phyloP scores from a whole-genome alignment of 1,140 invertebrate species.

The Drosophila asahinai region DNA sequence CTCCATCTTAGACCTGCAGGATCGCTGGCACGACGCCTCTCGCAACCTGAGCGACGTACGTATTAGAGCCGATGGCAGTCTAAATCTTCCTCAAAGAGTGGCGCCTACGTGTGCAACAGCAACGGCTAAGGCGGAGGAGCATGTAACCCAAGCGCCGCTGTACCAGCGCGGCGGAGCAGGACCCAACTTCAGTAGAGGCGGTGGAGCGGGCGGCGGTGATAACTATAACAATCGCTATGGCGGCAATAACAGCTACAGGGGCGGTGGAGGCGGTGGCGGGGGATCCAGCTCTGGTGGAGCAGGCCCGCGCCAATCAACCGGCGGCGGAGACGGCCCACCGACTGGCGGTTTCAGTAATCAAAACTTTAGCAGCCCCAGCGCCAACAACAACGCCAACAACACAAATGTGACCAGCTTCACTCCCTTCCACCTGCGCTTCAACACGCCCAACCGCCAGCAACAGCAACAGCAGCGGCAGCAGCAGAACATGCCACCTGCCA shows the following conservation, averaged over 20 bases:
- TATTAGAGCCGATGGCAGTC: constrained; percentile 77
- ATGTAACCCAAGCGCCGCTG: constrained; percentile 87
- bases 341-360: constrained; percentile 50
- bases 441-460: constrained; percentile 60
- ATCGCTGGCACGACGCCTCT: constrained; percentile 88
- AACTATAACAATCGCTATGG: constrained; percentile 84
- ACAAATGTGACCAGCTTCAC: constrained; percentile 52
- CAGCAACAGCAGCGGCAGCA: constrained; percentile 82
- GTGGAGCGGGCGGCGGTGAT: constrained; percentile 81
- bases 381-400: constrained; percentile 33
- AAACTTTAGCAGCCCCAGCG: constrained; percentile 44
- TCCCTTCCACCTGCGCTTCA: constrained; percentile 78
- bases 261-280: constrained; percentile 44
- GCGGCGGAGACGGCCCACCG: constrained; percentile 6
- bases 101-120: constrained; percentile 49
- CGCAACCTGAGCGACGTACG: constrained; percentile 72
- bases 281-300: constrained; percentile 69
- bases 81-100: constrained; percentile 58
- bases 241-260: constrained; percentile 79
- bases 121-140: constrained; percentile 21
- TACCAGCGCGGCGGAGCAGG: constrained; percentile 86
- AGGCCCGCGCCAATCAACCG: constrained; percentile 48
- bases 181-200: constrained; percentile 78
- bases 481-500: constrained; percentile 24
- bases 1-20: constrained; percentile 91